phyloP scores from a whole-genome alignment of 2,113 vertebrate genomes.

The Dasyprocta punctata region DNA sequence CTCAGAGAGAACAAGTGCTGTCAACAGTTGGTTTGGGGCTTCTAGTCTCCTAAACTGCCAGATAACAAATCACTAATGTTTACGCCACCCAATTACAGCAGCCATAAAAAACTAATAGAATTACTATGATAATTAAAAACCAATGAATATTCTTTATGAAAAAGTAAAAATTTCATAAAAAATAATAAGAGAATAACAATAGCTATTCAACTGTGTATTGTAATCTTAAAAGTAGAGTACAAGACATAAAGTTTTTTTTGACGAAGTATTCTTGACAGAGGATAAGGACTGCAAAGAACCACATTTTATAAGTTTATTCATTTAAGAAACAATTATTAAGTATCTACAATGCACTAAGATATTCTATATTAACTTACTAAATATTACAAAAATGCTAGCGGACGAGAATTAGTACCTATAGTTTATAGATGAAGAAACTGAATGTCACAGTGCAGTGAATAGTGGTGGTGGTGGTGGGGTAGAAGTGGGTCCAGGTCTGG shows the following conservation, averaged over 20 bases:
- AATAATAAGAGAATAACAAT: background rate
- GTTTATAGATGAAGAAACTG: background rate
- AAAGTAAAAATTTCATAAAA: background rate
- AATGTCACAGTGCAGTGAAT: background rate
- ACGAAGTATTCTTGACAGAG: background rate
- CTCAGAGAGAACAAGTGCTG: background rate
- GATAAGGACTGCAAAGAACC: background rate
- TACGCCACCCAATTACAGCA: background rate
- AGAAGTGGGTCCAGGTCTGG: background rate
- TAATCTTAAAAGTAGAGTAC: background rate
- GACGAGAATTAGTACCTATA: background rate
- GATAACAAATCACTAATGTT: background rate
- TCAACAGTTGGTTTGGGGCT: background rate
- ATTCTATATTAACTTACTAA: background rate
- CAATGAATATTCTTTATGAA: background rate
- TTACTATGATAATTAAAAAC: background rate
- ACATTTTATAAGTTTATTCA: background rate
- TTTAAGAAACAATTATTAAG: conserved; percentile 2
- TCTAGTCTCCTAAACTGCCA: background rate
- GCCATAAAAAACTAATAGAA: background rate
- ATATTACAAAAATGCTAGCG: background rate
- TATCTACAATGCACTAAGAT: background rate
- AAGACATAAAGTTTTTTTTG: too few species aligned
- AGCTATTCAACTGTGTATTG: background rate
- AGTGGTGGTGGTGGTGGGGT: too few species aligned